These are phyloP conservation scores for Loxodonta africana DNA, from an alignment of 2,113 vertebrate species.

Conservation along the genomic window DNA sequence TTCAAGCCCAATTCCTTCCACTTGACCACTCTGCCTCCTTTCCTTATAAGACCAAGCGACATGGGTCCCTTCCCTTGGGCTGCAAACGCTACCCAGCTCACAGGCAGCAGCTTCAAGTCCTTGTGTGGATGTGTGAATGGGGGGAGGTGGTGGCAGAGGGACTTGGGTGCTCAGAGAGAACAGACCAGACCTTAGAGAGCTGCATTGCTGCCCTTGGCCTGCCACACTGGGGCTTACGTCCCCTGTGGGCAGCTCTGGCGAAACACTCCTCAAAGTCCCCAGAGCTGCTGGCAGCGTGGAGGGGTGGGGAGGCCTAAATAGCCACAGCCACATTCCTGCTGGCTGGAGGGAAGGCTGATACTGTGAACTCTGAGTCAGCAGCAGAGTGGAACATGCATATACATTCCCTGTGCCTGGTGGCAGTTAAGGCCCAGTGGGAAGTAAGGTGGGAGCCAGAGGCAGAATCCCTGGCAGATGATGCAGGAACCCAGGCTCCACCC, in stretches of 20 bases:
- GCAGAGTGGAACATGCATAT: background rate
- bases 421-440: background rate
- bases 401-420: background rate
- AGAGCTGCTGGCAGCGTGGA: background rate
- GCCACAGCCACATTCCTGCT: background rate
- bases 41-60: background rate
- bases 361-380: background rate
- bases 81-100: background rate
- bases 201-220: background rate
- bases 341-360: background rate
- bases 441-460: background rate
- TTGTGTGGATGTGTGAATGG: background rate
- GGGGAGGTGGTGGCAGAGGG: background rate
- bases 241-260: background rate
- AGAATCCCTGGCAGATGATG: conserved; percentile 3
- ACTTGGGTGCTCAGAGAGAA: background rate
- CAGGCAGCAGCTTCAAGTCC: background rate
- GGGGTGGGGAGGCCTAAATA: background rate
- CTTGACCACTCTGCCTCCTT: background rate
- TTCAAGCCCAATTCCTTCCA: background rate
- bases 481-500: background rate
- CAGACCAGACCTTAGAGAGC: background rate
- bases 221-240: background rate
- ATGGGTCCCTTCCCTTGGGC: background rate
- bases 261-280: background rate